Conservation (phyloP, 2,797 vertebrate species). For the Aulostomus chinensis region DNA sequence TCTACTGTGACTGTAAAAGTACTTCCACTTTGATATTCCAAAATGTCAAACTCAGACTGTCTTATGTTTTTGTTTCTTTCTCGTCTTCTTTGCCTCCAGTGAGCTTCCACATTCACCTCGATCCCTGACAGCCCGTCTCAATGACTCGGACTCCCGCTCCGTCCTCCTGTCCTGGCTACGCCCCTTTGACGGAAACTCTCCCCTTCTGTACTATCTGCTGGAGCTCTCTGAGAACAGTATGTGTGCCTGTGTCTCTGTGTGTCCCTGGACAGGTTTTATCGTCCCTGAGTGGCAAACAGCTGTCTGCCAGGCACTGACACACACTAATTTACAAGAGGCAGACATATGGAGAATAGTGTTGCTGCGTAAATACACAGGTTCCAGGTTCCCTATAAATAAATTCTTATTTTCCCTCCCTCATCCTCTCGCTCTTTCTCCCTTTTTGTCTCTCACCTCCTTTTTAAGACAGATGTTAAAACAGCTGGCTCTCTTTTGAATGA, state of each 20-base stretch:
- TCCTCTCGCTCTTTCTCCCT: conserved; percentile 2
- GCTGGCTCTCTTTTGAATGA: conserved; percentile 59
- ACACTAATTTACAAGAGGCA: conserved; percentile 53
- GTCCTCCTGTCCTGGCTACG: conserved; percentile 93
- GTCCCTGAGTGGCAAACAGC: conserved; percentile 56
- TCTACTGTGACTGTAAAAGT: too few species aligned
- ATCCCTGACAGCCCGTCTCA: conserved; percentile 88
- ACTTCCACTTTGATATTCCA: too few species aligned
- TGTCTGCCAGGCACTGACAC: conserved; percentile 54
- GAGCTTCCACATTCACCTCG: conserved; percentile 94
- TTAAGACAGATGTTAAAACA: conserved; percentile 69
- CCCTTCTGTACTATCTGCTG: conserved; percentile 89
- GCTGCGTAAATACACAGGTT: conserved; percentile 49
- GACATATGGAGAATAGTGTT: conserved; percentile 61
- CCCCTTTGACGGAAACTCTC: conserved; percentile 95
- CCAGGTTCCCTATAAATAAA: conserved; percentile 54
- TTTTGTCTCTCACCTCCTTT: conserved; percentile 24
- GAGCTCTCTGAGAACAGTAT: conserved; percentile 97
- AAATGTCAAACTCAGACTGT: too few species aligned
- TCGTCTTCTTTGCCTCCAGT: conserved; percentile 60
- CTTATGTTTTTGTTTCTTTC: not conserved
- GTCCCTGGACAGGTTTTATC: conserved; percentile 35
- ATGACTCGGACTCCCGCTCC: conserved; percentile 82
- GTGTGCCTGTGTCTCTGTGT: conserved; percentile 52
- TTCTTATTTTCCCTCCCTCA: conserved; percentile 19